Conservation (phyloP, 2,113 vertebrate species). For the Megaceryle maxima region DNA sequence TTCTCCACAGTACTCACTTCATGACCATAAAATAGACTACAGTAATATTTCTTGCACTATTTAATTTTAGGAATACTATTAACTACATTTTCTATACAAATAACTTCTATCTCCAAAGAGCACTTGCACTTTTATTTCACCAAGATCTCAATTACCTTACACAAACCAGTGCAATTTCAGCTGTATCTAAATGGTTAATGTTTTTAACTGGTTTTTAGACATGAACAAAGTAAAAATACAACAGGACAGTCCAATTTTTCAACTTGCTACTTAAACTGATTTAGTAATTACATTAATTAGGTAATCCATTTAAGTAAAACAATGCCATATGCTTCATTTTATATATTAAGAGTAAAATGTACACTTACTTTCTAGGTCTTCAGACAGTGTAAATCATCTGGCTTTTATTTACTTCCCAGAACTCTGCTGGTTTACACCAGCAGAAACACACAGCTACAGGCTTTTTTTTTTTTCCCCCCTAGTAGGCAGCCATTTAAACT, state of each 20-base stretch:
- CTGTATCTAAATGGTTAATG: not conserved
- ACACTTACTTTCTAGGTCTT: not conserved
- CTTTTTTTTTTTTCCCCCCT: not conserved
- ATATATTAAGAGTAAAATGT: not conserved
- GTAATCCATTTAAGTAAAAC: not conserved
- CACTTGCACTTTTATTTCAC: not conserved
- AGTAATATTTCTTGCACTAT: not conserved
- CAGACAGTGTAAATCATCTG: conserved; percentile 1
- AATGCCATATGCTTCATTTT: not conserved
- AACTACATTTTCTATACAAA: not conserved
- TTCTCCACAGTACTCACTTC: not conserved
- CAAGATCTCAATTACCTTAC: not conserved
- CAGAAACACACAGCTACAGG: not conserved
- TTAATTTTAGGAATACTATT: not conserved
- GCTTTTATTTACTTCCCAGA: conserved; percentile 27
- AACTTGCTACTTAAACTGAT: conserved; percentile 1
- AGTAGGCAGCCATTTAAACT: not conserved
- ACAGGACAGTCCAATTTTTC: not conserved
- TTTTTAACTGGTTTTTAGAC: not conserved
- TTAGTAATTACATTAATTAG: conserved; percentile 10
- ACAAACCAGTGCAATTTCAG: not conserved
- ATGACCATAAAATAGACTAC: not conserved
- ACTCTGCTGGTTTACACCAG: not conserved
- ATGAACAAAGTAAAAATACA: not conserved
- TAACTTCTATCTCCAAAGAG: not conserved